These are phyloP conservation scores for Caenorhabditis becei DNA, from an alignment of 2,888 invertebrate genomes.

Conservation along the genomic window DNA sequence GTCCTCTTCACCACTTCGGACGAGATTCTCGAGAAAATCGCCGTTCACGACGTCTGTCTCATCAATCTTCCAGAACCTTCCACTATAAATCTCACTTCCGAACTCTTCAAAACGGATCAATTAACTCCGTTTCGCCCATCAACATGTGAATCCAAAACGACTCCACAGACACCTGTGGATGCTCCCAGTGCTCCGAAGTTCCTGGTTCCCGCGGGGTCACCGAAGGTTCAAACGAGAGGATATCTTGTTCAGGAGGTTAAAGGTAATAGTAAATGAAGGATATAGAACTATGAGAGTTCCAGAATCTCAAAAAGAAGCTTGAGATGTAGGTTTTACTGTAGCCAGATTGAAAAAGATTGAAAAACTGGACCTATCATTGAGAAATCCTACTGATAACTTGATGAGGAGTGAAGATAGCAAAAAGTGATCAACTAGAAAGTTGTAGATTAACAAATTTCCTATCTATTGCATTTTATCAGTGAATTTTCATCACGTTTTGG, in stretches of 20 bases:
- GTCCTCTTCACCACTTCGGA: constrained; percentile 90
- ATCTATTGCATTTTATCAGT: too few relatives aligned
- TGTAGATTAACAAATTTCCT: too few relatives aligned
- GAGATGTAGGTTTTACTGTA: too few relatives aligned
- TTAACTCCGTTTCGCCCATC: constrained; percentile 53
- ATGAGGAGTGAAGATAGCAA: too few relatives aligned
- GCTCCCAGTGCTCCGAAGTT: constrained; percentile 6
- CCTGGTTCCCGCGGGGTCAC: not conserved
- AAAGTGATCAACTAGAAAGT: too few relatives aligned
- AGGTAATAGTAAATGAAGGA: too few relatives aligned
- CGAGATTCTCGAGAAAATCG: constrained; percentile 86
- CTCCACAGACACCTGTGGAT: constrained; percentile 19
- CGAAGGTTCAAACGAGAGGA: not conserved
- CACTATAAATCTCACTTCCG: not conserved
- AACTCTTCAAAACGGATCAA: constrained; percentile 27
- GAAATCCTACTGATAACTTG: too few relatives aligned
- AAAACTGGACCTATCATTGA: too few relatives aligned
- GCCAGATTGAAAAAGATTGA: too few relatives aligned
- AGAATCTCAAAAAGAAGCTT: too few relatives aligned
- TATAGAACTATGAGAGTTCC: too few relatives aligned
- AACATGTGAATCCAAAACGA: constrained; percentile 47
- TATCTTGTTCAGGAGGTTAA: constrained; percentile 48
- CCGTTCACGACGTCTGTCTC: constrained; percentile 83
- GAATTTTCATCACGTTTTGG: too few relatives aligned
- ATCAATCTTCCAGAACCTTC: constrained; percentile 18